These are phyloP conservation scores for Madoqua kirkii DNA, from an alignment of 2,113 vertebrate species.

Conservation along the genomic window DNA sequence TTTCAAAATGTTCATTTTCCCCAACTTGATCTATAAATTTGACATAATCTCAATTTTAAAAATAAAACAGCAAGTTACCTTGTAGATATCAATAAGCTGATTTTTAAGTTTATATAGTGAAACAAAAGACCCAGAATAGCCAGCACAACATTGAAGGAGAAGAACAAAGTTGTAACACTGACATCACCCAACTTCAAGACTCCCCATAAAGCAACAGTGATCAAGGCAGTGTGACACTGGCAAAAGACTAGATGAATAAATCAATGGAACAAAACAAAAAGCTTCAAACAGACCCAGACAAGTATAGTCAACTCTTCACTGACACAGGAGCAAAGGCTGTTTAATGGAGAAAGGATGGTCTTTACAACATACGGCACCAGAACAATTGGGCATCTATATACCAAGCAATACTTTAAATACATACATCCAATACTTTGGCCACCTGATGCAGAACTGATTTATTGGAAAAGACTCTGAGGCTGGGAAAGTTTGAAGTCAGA, in stretches of 20 bases:
- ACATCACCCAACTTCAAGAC: background rate
- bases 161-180: background rate
- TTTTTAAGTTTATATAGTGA: background rate
- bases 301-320: background rate
- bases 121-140: background rate
- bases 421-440: background rate
- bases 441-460: background rate
- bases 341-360: background rate
- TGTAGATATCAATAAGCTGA: background rate
- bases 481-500: background rate
- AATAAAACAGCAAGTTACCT: background rate
- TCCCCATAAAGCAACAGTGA: background rate
- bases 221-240: background rate
- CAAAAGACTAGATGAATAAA: background rate
- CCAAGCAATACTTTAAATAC: background rate
- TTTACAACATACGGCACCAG: background rate
- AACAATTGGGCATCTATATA: background rate
- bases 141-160: background rate
- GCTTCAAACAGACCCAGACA: background rate
- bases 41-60: background rate
- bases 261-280: background rate
- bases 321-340: background rate
- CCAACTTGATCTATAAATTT: background rate
- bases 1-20: background rate
- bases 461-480: background rate